Evolutionary conservation across 2,113 vertebrate genomes (phyloP).

Genomic region (Silurus meridionalis): DNA sequence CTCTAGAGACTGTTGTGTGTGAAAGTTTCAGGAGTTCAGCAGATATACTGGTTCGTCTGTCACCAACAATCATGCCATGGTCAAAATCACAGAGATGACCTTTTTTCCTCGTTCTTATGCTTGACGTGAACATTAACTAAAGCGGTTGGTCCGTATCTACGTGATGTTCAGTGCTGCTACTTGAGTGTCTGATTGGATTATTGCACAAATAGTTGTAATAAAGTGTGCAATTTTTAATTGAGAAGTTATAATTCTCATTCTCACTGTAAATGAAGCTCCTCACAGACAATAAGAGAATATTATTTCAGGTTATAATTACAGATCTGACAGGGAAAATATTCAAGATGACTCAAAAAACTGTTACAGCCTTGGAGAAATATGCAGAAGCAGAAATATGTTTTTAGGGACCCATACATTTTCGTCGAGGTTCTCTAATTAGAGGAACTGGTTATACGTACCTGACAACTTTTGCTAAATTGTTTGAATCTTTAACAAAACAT

Average conservation of each 20-base stretch:
- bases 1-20: not conserved
- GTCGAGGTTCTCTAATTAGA: not conserved
- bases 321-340: not conserved
- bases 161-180: not conserved
- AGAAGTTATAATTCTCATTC: not conserved
- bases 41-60: not conserved
- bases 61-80: not conserved
- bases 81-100: not conserved
- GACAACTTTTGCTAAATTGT: not conserved
- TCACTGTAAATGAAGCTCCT: not conserved
- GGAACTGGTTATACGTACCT: not conserved
- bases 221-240: not conserved
- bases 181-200: not conserved
- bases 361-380: not conserved
- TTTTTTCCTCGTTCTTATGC: not conserved
- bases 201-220: not conserved
- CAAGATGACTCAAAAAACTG: not conserved
- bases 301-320: not conserved
- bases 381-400: not conserved
- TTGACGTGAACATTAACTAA: not conserved
- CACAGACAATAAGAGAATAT: not conserved
- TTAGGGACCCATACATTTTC: not conserved
- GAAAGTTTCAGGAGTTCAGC: too few species aligned
- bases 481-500: not conserved
- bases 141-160: not conserved